Evolutionary conservation across 2,888 invertebrate species (phyloP), one percentile per base, ranked within the genome.

Genomic region (Heterodera filipjevi): DNA sequence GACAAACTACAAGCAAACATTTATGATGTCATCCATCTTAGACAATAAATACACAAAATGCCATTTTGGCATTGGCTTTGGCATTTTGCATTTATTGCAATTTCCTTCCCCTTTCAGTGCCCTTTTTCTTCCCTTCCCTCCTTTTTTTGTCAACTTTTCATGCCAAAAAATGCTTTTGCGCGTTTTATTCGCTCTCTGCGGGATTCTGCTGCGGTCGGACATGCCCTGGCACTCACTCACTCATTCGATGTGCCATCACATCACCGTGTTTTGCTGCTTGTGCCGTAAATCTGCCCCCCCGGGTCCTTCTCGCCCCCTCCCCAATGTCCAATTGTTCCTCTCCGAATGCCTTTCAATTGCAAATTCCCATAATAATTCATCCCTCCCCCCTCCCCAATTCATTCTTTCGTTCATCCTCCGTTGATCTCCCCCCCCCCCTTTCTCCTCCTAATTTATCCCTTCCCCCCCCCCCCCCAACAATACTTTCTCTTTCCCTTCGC

Each of bases 361-460:
- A 59, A 59, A 59, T 59, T 59, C 59, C 59, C 59, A 59, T 59
- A n/a, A 59, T 59, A n/a, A n/a, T n/a, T 59, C 59, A 5, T 59
- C 22, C 22, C 53, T 19, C n/a, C n/a, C n/a, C 22, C 59, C 59
- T 19, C 5, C 27, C 59, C 59, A n/a, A 59, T 59, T 59, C 59
- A n/a, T 59, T 53, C 53, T 12, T 53, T 59, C 49, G 19, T 49
- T n/a, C n/a, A 3, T 27, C 59, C 27, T 59, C 59, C 53, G 39
- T 8, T n/a, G n/a, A 46, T 35, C 35, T n/a, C 64, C 73, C 64
- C 46, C 64, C 35, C 35, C n/a, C n/a, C 27, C 27, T 27, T 10
- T 19, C 53, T 22, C 19, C 53, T 16, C 53, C 14, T 27, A 33
- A 19, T 39, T 39, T 35, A 27, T 33, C 46, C 71, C 49, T 32